Conservation (phyloP, 2,113 vertebrate genomes). For the Chionodraco myersi region DNA sequence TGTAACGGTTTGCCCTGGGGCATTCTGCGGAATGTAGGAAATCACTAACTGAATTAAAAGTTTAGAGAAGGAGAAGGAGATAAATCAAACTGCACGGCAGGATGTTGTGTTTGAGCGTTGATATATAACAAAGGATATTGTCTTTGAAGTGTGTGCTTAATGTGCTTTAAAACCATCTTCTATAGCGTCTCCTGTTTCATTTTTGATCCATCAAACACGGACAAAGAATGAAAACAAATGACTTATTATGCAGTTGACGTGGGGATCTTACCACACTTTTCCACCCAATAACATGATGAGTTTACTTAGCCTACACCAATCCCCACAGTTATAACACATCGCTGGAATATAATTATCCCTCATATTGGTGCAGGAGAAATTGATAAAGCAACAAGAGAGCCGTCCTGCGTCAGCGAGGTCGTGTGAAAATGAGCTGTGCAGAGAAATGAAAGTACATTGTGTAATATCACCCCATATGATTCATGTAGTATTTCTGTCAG, state of each 20-base stretch:
- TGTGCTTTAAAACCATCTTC: neutral
- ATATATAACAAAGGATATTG: slow-evolving; percentile 7
- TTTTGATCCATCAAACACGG: neutral
- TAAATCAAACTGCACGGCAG: neutral
- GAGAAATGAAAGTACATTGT: slow-evolving; percentile 36
- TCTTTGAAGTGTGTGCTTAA: slow-evolving; percentile 6
- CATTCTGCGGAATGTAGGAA: slow-evolving; percentile 13
- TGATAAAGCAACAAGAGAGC: neutral
- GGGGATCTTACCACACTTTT: neutral
- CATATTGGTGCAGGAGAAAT: neutral
- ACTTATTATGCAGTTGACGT: neutral
- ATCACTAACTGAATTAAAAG: slow-evolving; percentile 11
- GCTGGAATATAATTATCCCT: neutral
- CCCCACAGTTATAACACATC: neutral
- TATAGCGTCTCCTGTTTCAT: neutral
- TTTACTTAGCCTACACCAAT: neutral
- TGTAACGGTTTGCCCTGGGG: neutral
- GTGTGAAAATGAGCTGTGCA: slow-evolving; percentile 7
- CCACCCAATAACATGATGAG: neutral
- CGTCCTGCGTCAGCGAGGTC: neutral
- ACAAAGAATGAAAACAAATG: neutral
- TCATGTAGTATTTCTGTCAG: slow-evolving; percentile 60
- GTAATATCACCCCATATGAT: slow-evolving; percentile 59
- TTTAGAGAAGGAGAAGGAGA: neutral
- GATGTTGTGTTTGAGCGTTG: neutral